These are phyloP conservation scores for Acrocephalus arundinaceus DNA, from an alignment of 2,113 vertebrate species.

Conservation along the genomic window DNA sequence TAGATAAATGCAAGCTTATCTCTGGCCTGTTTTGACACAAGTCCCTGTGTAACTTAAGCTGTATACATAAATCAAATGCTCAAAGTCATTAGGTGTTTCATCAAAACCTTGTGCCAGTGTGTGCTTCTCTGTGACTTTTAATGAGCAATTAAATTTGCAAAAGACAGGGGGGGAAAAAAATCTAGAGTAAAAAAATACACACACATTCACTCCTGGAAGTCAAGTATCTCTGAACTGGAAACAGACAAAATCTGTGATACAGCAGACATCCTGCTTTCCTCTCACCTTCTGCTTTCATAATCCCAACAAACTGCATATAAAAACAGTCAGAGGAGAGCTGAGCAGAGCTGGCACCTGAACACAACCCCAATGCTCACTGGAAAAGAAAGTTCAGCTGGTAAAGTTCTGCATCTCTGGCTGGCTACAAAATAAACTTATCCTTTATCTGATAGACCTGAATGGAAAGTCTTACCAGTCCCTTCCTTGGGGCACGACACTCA, in stretches of 20 bases:
- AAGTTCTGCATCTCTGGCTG: background rate
- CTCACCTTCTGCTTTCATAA: background rate
- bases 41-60: background rate
- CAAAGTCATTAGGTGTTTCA: slow-evolving; percentile 61
- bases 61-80: slow-evolving; percentile 63
- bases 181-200: background rate
- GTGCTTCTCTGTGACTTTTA: slow-evolving; percentile 31
- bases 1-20: slow-evolving; percentile 63
- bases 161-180: background rate
- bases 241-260: background rate
- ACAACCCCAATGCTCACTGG: background rate
- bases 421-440: background rate
- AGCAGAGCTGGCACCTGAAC: background rate
- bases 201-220: background rate
- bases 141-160: slow-evolving; percentile 59
- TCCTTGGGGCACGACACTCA: background rate
- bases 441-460: background rate
- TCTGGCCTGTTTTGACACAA: slow-evolving; percentile 38
- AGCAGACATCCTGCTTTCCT: background rate
- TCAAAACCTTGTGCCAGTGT: background rate
- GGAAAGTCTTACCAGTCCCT: background rate
- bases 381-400: background rate
- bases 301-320: background rate
- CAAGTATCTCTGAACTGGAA: background rate
- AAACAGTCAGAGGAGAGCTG: background rate